phyloP scores from a whole-genome alignment of 2,888 invertebrate genomes.

The Drosophila acutilabella region DNA sequence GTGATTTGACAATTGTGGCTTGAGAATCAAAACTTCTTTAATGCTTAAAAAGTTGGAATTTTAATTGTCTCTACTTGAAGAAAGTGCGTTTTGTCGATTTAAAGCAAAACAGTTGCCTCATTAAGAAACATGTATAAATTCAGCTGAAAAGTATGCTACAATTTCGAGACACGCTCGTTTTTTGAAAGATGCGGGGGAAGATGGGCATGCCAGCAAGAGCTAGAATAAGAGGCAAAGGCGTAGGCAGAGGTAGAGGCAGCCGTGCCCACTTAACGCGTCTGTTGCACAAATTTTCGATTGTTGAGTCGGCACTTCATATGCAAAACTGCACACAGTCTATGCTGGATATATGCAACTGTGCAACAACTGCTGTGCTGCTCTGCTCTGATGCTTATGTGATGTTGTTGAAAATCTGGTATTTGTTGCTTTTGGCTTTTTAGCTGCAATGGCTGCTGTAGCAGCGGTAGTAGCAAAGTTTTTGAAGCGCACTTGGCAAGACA shows the following conservation, averaged over 20 bases:
- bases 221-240: background rate
- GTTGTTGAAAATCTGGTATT: conserved; percentile 79
- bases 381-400: conserved; percentile 42
- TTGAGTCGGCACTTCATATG: conserved; percentile 81
- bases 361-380: conserved; percentile 15
- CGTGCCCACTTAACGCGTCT: conserved; percentile 76
- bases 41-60: background rate
- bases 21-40: background rate
- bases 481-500: conserved; percentile 82
- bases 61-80: background rate
- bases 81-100: conserved; percentile 13
- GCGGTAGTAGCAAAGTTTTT: conserved; percentile 64
- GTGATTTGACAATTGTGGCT: no score
- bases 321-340: conserved; percentile 65
- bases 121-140: conserved; percentile 72
- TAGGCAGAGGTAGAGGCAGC: background rate
- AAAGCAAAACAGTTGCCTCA: conserved; percentile 53
- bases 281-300: conserved; percentile 78
- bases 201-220: background rate
- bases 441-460: conserved; percentile 49
- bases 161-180: conserved; percentile 35
- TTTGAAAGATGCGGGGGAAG: conserved; percentile 8
- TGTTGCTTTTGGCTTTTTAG: conserved; percentile 78
- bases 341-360: conserved; percentile 22
- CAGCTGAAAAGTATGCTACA: conserved; percentile 72